A percentile compares a stretch with the other conserved stretches of the same genome.
These are phyloP conservation scores for Nesogale talazaci DNA, from an alignment of 2,113 vertebrate genomes.

Conservation along the genomic window DNA sequence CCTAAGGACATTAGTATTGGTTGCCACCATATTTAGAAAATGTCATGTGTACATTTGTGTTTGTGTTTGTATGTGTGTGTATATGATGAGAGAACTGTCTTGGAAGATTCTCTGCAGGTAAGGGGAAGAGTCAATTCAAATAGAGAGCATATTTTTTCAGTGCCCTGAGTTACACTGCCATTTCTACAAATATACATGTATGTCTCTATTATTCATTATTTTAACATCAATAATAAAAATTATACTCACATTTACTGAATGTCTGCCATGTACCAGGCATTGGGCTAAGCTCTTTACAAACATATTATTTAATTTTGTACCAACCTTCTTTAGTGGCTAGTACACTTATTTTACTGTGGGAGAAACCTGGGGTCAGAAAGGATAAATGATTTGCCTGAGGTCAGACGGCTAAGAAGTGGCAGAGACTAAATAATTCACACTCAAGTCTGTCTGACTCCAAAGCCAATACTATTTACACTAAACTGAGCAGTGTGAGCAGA, in stretches of 20 bases:
- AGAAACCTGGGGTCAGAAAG: slow-evolving; percentile 37
- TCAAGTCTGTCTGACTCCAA: neutral
- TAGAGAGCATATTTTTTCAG: neutral
- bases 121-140: slow-evolving; percentile 19
- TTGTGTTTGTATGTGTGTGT: neutral
- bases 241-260: slow-evolving; percentile 26
- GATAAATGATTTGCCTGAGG: neutral
- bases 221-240: slow-evolving; percentile 10
- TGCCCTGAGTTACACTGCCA: neutral
- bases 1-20: neutral
- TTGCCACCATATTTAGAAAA: slow-evolving; percentile 11
- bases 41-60: neutral
- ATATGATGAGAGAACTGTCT: neutral
- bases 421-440: slow-evolving; percentile 28
- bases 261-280: neutral
- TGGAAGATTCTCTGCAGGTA: neutral
- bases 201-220: slow-evolving; percentile 31
- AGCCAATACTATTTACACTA: neutral
- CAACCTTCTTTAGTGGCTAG: neutral
- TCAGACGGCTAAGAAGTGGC: slow-evolving; percentile 26
- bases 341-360: neutral
- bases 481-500: neutral
- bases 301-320: neutral
- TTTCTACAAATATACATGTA: neutral
- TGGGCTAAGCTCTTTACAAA: neutral